These are phyloP conservation scores for Phataginus tetradactyla DNA, from an alignment of 2,797 vertebrate species.

Conservation along the genomic window DNA sequence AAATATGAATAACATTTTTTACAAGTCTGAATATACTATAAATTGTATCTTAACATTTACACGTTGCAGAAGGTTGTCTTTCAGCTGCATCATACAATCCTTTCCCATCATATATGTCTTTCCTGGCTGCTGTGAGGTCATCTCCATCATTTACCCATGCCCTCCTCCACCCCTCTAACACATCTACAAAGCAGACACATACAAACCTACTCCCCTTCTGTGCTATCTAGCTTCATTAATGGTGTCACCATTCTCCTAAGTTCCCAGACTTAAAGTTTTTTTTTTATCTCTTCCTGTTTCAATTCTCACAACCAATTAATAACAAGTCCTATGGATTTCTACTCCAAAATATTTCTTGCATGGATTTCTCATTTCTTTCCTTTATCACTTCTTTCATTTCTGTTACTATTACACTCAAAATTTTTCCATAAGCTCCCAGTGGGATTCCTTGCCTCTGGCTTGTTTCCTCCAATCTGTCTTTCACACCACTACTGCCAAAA, in stretches of 20 bases:
- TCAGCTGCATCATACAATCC: background rate
- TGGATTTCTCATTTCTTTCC: background rate
- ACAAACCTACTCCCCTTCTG: background rate
- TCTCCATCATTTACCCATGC: background rate
- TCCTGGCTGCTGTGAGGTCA: background rate
- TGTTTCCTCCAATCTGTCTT: background rate
- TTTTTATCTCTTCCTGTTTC: background rate
- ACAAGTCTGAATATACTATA: slow-evolving; percentile 20
- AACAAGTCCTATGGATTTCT: background rate
- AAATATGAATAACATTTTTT: slow-evolving; percentile 35
- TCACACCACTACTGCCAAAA: background rate
- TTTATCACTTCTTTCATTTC: slow-evolving; percentile 3
- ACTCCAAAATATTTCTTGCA: background rate
- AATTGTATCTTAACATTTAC: background rate
- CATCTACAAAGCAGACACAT: background rate
- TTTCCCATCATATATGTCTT: background rate
- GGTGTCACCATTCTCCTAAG: background rate
- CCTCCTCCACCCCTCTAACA: background rate
- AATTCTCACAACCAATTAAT: background rate
- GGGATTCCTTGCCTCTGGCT: background rate
- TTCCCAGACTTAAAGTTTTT: background rate
- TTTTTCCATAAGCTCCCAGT: background rate
- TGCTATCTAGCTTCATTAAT: background rate
- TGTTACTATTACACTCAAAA: background rate
- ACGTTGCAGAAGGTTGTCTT: background rate